Evolutionary conservation across 2,888 invertebrate species (phyloP), one percentile per base, ranked within the genome.

Genomic region (Oscheius sp.): DNA sequence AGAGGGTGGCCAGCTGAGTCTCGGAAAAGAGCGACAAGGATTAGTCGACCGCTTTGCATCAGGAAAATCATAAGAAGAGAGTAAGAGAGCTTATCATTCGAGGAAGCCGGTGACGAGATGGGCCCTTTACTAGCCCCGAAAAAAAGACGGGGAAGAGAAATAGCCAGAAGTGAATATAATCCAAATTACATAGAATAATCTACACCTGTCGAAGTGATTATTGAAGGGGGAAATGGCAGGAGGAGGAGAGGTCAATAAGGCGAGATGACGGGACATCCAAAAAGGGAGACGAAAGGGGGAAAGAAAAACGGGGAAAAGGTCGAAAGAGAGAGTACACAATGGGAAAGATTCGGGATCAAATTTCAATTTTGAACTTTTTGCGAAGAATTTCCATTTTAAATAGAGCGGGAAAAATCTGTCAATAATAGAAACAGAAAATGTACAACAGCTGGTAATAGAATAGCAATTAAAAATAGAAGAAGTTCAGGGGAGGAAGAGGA

Each of bases 91-190:
- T 35, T 35, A 35, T 35, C 35, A 35, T 9, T 35, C 35, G 35
- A 35, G 35, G 35, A 35, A 35, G 35, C 5, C 5, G 35, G 35
- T 35, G 35, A 35, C 35, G 35, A 35, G 35, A n/a, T n/a, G n/a
- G 35, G 35, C 5, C 35, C 35, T 35, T 35, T 35, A 35, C 35
- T 35, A 35, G 5, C 9, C 35, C n/a, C n/a, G n/a, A n/a, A n/a
- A 12, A 18, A 35, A n/a, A 29, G 27, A 58, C 2, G 59, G 41
- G 59, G 41, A 41, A 59, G 41, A 58, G 58, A 58, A n/a, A 59
- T 7, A 35, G 35, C 29, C 35, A 35, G 58, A 3, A 18, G 35
- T 21, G 18, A 12, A 59, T 29, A 25, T n/a, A 18, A 2, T 12
- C 29, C 5, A 25, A 18, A 29, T 12, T 35, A n/a, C 12, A 41